Conservation (phyloP, 2,113 vertebrate genomes). For the Rhineura floridana region DNA sequence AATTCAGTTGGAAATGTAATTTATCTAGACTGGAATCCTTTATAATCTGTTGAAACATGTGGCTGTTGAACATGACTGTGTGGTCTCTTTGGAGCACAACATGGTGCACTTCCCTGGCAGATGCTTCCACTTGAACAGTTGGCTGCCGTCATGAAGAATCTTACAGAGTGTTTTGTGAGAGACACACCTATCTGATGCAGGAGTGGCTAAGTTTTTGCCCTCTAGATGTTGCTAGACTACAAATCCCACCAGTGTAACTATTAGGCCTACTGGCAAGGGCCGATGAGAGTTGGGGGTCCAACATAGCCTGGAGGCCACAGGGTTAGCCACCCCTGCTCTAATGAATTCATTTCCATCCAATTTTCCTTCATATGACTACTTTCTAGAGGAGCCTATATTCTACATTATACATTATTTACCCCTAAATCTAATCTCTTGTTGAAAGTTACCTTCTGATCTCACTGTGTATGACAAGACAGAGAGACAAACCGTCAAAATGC, state of each 20-base stretch:
- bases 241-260: no score
- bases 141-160: neutral
- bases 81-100: neutral
- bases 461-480: neutral
- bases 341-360: neutral
- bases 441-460: neutral
- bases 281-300: no score
- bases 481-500: neutral
- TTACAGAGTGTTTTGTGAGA: neutral
- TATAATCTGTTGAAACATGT: neutral
- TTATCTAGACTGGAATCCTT: neutral
- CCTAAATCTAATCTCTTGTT: neutral
- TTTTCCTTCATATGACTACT: neutral
- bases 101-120: neutral
- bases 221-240: no score
- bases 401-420: neutral
- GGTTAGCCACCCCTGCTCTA: neutral
- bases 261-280: no score
- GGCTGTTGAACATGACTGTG: neutral
- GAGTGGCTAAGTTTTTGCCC: no score
- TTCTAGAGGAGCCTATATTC: constrained; percentile 18
- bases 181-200: neutral
- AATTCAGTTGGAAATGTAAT: neutral
- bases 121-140: neutral
- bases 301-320: no score